Evolutionary conservation across 1,140 invertebrate species (phyloP).

Genomic region (Drosophila equinoxialis): DNA sequence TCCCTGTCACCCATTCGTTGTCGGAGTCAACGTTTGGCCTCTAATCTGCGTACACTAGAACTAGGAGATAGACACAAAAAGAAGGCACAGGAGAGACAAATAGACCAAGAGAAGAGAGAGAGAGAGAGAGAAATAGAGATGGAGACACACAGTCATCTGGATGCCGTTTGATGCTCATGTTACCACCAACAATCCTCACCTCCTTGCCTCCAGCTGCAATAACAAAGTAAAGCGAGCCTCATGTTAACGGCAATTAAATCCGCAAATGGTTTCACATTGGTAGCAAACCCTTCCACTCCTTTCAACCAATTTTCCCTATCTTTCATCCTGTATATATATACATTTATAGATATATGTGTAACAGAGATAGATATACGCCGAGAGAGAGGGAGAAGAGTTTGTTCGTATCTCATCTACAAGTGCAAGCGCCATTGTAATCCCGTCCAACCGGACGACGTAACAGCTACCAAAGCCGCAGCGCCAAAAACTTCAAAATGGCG

Average conservation of each 20-base stretch:
- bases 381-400: neutral
- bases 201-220: constrained; percentile 1
- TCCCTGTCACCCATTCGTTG: constrained; percentile 38
- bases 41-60: constrained; percentile 57
- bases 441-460: constrained; percentile 32
- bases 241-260: constrained; percentile 81
- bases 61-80: neutral
- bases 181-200: constrained; percentile 16
- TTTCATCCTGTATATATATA: constrained; percentile 1
- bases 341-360: too few species aligned
- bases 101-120: neutral
- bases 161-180: constrained; percentile 58
- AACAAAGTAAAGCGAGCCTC: constrained; percentile 54
- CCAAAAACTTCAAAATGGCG: constrained; percentile 75
- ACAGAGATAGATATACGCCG: neutral
- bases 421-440: constrained; percentile 57
- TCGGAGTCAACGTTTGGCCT: constrained; percentile 54
- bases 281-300: constrained; percentile 15
- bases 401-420: constrained; percentile 51
- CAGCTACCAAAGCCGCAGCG: constrained; percentile 56
- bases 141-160: neutral
- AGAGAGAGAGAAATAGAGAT: neutral
- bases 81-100: neutral
- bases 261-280: constrained; percentile 74
- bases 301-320: constrained; percentile 8